Evolutionary conservation across 1,140 invertebrate species (phyloP), one percentile per base, ranked within the genome.

Genomic region (Cyphomyrmex costatus): DNA sequence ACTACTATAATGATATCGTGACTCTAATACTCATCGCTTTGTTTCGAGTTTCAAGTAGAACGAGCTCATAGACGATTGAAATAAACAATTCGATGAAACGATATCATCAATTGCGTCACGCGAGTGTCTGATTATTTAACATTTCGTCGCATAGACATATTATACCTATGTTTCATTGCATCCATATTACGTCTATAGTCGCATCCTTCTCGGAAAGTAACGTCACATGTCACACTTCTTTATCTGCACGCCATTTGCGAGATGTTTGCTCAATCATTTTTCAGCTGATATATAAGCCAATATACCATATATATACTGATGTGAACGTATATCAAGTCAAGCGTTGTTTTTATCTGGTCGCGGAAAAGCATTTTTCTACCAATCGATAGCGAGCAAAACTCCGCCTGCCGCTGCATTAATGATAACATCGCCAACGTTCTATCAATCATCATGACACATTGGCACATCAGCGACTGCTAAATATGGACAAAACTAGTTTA

Each of bases 401-500:
- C n/a, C 61, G 30, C 27, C 53, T 60, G 53, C n/a, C 19, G 21
- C 42, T 73, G 79, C 68, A 74, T 60, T 61, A 61, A 63, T 63
- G 68, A 74, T 83, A 83, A 74, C 53, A n/a, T 46, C 46, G 21
- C 2, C 24, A 46, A 5, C 14, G 30, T 21, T 60, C 53, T 60
- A 83, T 83, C 53, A 73, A 83, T 83, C 79, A 74, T 60, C 7
- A 33, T 49, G 79, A 60, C 79, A 73, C 66, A 58, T 42, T 21
- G 66, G 4, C 51, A 21, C 60, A 66, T 42, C 61, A 42, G 46
- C 33, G 24, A 19, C 14, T 21, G 49, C 77, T 53, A 46, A 27
- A 51, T 46, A 46, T n/a, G 53, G 24, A n/a, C 27, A 14, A 73
- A 58, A 83, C 33, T 80, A 74, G 53, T 46, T 83, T 60, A 83